Conservation (phyloP, 2,888 invertebrate genomes). For the Noctua janthina region DNA sequence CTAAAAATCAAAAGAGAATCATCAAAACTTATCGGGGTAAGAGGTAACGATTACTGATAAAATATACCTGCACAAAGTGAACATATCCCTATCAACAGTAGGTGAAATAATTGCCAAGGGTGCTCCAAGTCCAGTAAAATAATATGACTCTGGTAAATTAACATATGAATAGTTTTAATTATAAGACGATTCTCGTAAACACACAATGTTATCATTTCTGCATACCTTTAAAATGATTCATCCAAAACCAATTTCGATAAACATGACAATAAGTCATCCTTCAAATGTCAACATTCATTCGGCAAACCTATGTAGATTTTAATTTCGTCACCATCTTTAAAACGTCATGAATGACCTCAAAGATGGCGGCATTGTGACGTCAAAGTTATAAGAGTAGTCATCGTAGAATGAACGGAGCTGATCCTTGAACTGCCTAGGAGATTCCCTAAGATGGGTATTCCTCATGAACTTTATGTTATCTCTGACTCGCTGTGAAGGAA, state of each 20-base stretch:
- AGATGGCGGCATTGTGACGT: conserved; percentile 19
- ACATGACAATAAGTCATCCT: conserved; percentile 32
- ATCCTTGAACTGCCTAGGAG: conserved; percentile 42
- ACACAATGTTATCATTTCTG: conserved; percentile 27
- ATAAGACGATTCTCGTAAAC: conserved; percentile 20
- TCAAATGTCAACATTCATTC: conserved; percentile 35
- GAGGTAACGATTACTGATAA: neutral
- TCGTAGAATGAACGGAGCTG: conserved; percentile 16
- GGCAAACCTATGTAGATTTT: conserved; percentile 45
- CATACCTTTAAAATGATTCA: conserved; percentile 41
- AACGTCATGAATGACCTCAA: conserved; percentile 53
- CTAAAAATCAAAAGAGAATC: neutral
- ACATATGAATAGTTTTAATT: conserved; percentile 18
- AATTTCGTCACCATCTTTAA: conserved; percentile 34
- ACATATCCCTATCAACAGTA: neutral
- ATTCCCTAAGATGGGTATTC: conserved; percentile 25
- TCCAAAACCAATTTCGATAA: conserved; percentile 33
- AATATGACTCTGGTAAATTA: conserved; percentile 1
- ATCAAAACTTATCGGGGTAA: neutral
- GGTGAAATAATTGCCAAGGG: neutral
- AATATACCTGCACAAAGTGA: neutral
- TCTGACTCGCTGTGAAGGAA: conserved; percentile 22
- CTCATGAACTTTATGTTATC: conserved; percentile 11
- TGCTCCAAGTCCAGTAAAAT: neutral
- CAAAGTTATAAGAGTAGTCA: conserved; percentile 21